Evolutionary conservation across 2,797 vertebrate genomes (phyloP).

Genomic region (Macropus fuliginosus): DNA sequence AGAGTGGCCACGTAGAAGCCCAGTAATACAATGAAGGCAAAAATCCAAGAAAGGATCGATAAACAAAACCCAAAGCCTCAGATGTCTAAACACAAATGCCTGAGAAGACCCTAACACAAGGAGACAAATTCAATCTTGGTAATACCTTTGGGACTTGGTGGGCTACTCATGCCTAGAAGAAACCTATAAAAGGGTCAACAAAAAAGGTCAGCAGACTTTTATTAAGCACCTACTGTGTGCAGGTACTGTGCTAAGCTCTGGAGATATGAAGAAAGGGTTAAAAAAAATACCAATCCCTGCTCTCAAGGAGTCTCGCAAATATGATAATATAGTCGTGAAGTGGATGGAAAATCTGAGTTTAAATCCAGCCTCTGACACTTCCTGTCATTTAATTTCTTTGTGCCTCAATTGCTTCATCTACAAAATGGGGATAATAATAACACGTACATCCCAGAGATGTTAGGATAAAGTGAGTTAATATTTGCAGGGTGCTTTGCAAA

Average conservation of each 20-base stretch:
- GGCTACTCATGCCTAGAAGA: not conserved
- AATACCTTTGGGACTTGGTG: not conserved
- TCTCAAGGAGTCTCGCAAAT: not conserved
- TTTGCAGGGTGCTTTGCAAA: not conserved
- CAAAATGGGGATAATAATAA: not conserved
- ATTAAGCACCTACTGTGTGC: not conserved
- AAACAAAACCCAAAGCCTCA: not conserved
- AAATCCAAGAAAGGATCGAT: not conserved
- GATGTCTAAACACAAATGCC: not conserved
- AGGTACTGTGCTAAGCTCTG: not conserved
- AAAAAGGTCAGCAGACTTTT: not conserved
- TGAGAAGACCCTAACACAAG: not conserved
- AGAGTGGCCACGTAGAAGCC: not conserved
- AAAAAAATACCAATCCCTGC: no score
- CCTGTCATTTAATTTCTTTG: not conserved
- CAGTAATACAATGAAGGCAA: not conserved
- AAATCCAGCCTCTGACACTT: not conserved
- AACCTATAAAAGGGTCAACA: not conserved
- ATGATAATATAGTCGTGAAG: not conserved
- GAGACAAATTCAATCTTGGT: not conserved
- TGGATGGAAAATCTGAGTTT: not conserved
- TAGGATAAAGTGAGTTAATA: not conserved
- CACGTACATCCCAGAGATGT: not conserved
- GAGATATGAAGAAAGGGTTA: no score
- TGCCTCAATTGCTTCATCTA: not conserved